A percentile compares a stretch with the other conserved stretches of the same genome.
Conservation (phyloP, 2,113 vertebrate species). For the Nymphicus hollandicus region DNA sequence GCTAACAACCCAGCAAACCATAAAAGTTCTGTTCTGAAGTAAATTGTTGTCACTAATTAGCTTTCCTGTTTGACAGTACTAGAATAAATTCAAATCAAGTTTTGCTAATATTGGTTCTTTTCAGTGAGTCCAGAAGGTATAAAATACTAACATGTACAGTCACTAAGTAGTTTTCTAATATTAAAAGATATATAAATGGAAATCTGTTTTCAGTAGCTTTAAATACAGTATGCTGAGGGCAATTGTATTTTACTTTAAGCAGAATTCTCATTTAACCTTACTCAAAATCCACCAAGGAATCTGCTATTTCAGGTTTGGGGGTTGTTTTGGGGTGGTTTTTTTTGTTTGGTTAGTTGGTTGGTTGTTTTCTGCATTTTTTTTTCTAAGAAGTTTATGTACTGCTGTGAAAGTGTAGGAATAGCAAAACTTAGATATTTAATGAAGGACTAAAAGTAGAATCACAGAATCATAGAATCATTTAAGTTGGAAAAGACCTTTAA, state of each 20-base stretch:
- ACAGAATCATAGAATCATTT: neutral
- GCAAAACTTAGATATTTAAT: neutral
- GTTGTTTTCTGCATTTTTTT: rapidly evolving
- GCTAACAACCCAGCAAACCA: constrained; percentile 74
- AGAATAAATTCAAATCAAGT: constrained; percentile 51
- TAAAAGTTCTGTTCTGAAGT: constrained; percentile 68
- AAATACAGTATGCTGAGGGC: neutral
- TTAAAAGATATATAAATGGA: neutral
- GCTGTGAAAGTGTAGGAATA: neutral
- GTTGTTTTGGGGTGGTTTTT: no score
- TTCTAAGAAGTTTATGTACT: neutral
- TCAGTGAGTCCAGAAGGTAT: constrained; percentile 11
- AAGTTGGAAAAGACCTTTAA: neutral
- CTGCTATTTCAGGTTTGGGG: neutral
- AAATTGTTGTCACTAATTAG: constrained; percentile 76
- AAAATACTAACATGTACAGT: neutral
- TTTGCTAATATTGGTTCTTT: constrained; percentile 66
- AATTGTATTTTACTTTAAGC: neutral
- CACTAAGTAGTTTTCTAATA: neutral
- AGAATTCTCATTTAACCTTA: neutral
- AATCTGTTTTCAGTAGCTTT: neutral
- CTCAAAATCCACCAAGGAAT: neutral
- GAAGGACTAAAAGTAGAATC: neutral
- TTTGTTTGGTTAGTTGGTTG: neutral
- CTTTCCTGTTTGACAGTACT: constrained; percentile 63